phyloP scores from a whole-genome alignment of 2,888 invertebrate genomes.

The Coleophora deauratella region DNA sequence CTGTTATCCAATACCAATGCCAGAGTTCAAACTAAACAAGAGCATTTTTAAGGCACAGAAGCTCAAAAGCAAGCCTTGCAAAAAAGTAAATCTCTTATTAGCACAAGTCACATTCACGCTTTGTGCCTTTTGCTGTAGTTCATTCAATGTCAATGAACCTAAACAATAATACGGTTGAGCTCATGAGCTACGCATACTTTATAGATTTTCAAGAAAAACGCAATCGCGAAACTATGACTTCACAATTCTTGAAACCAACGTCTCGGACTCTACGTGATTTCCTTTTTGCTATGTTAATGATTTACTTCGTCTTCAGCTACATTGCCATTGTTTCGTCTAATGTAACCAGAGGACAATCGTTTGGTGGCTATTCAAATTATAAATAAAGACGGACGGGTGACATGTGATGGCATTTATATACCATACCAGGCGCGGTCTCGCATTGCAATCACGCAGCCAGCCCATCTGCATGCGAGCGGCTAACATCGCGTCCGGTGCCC shows the following conservation, averaged over 20 bases:
- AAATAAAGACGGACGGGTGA: constrained; percentile 46
- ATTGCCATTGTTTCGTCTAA: constrained; percentile 58
- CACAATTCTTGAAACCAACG: constrained; percentile 42
- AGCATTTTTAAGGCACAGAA: too few relatives aligned
- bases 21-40: background rate
- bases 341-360: constrained; percentile 55
- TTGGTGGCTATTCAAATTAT: constrained; percentile 54
- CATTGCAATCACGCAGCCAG: constrained; percentile 57
- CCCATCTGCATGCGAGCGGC: constrained; percentile 61
- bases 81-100: too few relatives aligned
- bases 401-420: constrained; percentile 67
- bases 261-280: constrained; percentile 51
- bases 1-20: constrained; percentile 9
- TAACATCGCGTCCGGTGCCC: constrained; percentile 54
- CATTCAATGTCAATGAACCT: constrained; percentile 23
- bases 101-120: too few relatives aligned
- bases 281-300: constrained; percentile 46
- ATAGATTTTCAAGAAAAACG: constrained; percentile 1
- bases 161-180: constrained; percentile 13
- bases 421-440: constrained; percentile 59
- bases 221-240: constrained; percentile 24
- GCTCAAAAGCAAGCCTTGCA: background rate
- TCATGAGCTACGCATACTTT: constrained; percentile 14
- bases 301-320: constrained; percentile 41
- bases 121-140: constrained; percentile 7